Evolutionary conservation across 35 echinoderm and acorn worm genomes (phyloP), one percentile per base, ranked within the genome.

Genomic region (Ptychodera flava): DNA sequence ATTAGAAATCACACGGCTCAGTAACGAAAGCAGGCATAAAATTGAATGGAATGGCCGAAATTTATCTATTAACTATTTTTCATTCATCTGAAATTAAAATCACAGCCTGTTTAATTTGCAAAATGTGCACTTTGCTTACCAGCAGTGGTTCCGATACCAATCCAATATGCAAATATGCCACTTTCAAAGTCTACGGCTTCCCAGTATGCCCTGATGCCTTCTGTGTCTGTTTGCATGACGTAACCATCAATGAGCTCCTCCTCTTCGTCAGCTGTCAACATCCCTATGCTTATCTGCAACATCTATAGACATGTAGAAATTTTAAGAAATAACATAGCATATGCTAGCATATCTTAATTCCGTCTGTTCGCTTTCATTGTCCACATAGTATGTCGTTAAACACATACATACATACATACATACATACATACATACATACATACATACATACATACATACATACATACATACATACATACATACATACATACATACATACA

Each of bases 161-260:
- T 77, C 88, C 75, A 90, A 75, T 90, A 90, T 64, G 31, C 29
- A 33, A 77, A 76, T 28, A 90, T 79, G 30, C 82, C 88, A 79
- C 88, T 90, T 30, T 90, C 80, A 45, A 34, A 45, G 82, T 90
- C 88, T 14, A 36, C 38, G 28, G 81, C 88, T 30, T 75, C 34
- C 88, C 88, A 90, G 29, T 81, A 84, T 22, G 88, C 88, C 76
- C 82, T 16, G 31, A 90, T 90, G 1, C 81, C 82, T n/a, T 27
- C 29, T 32, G 0, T 30, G 37, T 83, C 82, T 35, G 75, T 90
- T 81, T 90, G 88, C 33, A 36, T 85, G 16, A 90, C 32, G 38
- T 90, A 90, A 14, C 88, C 88, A 79, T 84, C 36, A 31, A 85
- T 22, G 33, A 90, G n/a, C 45, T 90, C 82, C 35, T 90, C 88